phyloP scores from a whole-genome alignment of 2,113 vertebrate genomes.

The Sminthopsis crassicaudata region DNA sequence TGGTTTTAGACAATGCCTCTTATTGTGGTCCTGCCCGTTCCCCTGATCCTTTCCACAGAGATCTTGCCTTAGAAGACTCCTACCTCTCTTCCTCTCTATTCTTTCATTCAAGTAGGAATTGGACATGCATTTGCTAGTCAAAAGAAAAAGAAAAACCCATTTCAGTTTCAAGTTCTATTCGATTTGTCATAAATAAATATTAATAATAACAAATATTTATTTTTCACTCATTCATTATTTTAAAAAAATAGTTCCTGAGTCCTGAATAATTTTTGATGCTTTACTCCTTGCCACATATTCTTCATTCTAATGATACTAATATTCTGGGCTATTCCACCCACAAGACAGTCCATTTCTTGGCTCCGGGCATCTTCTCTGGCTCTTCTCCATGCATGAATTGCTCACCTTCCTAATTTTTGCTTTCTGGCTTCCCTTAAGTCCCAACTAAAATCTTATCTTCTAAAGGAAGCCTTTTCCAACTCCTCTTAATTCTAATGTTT shows the following conservation, averaged over 20 bases:
- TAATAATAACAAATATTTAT: too few relatives aligned
- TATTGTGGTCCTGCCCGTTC: background rate
- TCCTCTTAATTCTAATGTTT: background rate
- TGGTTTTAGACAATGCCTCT: background rate
- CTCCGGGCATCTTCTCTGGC: background rate
- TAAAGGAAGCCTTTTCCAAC: background rate
- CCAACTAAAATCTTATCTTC: background rate
- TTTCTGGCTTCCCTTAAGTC: background rate
- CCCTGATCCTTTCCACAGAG: background rate
- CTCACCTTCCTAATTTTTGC: background rate
- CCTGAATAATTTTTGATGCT: background rate
- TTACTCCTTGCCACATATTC: background rate
- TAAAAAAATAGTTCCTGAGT: background rate
- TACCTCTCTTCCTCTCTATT: background rate
- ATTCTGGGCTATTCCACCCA: background rate
- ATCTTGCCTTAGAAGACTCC: background rate
- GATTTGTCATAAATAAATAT: background rate
- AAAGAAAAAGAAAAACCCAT: background rate
- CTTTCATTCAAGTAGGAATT: background rate
- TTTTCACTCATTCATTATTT: too few relatives aligned
- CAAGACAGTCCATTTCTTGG: background rate
- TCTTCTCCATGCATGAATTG: background rate
- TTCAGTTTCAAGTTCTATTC: background rate
- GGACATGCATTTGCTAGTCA: background rate
- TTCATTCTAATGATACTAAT: background rate